Evolutionary conservation across 2,113 vertebrate genomes (phyloP).

Genomic region (Nymphicus hollandicus): DNA sequence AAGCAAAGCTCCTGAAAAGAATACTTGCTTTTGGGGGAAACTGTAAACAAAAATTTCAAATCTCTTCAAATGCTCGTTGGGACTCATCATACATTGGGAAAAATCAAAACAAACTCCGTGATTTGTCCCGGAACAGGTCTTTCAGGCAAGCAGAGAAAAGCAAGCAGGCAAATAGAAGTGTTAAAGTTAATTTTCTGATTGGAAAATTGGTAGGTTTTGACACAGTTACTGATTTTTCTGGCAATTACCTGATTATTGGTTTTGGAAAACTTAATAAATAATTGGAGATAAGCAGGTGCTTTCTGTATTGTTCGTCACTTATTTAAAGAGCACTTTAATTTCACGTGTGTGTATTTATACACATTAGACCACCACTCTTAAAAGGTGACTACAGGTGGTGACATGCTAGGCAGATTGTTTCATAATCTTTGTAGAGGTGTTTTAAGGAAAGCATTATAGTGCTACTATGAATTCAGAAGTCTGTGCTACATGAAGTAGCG

Average conservation of each 20-base stretch:
- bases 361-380: neutral
- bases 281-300: neutral
- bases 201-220: neutral
- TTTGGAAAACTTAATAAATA: neutral
- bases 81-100: neutral
- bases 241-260: neutral
- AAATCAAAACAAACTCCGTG: neutral
- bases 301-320: neutral
- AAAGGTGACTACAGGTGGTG: accelerated
- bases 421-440: neutral
- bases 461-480: neutral
- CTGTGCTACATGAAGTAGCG: neutral
- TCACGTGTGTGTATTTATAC: neutral
- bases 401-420: neutral
- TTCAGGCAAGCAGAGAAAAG: neutral
- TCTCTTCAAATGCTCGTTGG: neutral
- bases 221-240: neutral
- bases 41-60: neutral
- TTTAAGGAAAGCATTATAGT: neutral
- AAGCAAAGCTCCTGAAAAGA: neutral
- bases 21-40: neutral
- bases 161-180: neutral
- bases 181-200: neutral
- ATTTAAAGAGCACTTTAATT: neutral
- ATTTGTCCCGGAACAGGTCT: neutral